Base-by-base conservation (phyloP, 2,888 invertebrate genomes). In the Nebria salina region DNA sequence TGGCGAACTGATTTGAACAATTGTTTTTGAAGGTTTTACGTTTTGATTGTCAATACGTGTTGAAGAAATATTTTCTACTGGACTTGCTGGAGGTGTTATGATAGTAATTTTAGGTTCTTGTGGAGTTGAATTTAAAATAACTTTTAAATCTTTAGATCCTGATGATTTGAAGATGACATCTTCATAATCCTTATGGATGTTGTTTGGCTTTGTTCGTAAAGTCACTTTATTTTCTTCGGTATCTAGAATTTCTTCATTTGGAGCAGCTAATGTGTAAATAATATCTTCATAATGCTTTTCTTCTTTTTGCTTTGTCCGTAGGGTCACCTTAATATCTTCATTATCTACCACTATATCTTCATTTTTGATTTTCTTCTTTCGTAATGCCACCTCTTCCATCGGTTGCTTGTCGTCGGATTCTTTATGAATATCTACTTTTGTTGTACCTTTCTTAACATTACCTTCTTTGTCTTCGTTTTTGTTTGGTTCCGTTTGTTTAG, bases 1-100 rank as follows among this genome's bases (percentile, higher is more conserved):
- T 7, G 86, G 84, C 20, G 85, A 86, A 82, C 89, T 89, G 81
- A 90, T 90, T 84, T 90, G 88, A 26, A 91, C 90, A 13, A 91
- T 88, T 6, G 91, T 91, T 83, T 89, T 89, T 65, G 88, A 88
- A 43, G 82, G 78, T 79, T 84, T 84, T 11, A 86, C 85, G 1
- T 68, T 72, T 41, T 68, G 75, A 68, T 80, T 80, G 25, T 80
- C 80, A 64, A 80, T 80, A 75, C 74, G 75, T 20, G 75, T 80
- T 25, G 80, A 75, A 70, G 80, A 80, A 65, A 80, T 72, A 15
- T 79, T 79, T 54, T 79, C 79, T 9, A 64, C 65, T 25, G 79
- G 70, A 68, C 68, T 42, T 41, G 73, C 26, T 1, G 79, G 70
- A 68, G 75, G 15, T 41, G 73, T 41, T 15, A 68, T 79, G 9